Evolutionary conservation across 2,113 vertebrate species (phyloP).

Genomic region (Cyprinodon tularosa): DNA sequence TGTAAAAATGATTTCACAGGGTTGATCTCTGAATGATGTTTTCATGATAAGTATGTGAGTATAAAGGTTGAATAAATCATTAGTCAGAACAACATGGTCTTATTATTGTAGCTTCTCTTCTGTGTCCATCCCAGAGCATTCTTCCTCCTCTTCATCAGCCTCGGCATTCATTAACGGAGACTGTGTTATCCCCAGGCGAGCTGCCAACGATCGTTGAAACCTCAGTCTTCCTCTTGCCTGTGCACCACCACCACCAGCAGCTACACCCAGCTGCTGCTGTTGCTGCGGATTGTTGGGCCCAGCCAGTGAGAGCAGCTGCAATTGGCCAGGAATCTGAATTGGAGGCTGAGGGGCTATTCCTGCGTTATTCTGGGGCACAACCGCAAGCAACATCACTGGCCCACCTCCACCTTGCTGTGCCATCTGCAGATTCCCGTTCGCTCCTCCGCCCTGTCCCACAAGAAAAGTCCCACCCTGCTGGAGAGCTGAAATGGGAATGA

Average conservation of each 20-base stretch:
- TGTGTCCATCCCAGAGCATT: slow-evolving; percentile 62
- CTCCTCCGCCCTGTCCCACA: slow-evolving; percentile 48
- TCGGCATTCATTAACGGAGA: slow-evolving; percentile 11
- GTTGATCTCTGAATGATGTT: not conserved
- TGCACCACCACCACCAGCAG: slow-evolving; percentile 25
- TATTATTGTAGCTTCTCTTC: slow-evolving; percentile 34
- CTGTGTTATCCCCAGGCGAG: slow-evolving; percentile 48
- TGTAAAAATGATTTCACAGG: slow-evolving; percentile 26
- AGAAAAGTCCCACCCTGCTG: slow-evolving; percentile 49
- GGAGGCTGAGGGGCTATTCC: slow-evolving; percentile 39
- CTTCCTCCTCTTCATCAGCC: slow-evolving; percentile 58
- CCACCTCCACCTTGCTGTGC: slow-evolving; percentile 37
- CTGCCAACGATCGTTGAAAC: slow-evolving; percentile 57
- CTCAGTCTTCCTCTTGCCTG: slow-evolving; percentile 23
- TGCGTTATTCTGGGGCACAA: slow-evolving; percentile 54
- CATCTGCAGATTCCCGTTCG: slow-evolving; percentile 42
- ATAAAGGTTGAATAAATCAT: slow-evolving; percentile 12
- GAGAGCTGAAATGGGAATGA: slow-evolving; percentile 49
- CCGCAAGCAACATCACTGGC: slow-evolving; percentile 44
- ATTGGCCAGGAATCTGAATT: slow-evolving; percentile 44
- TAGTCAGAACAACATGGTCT: slow-evolving; percentile 1
- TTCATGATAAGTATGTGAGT: slow-evolving; percentile 4
- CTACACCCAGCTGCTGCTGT: slow-evolving; percentile 16
- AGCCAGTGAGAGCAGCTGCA: slow-evolving; percentile 55
- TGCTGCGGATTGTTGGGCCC: slow-evolving; percentile 53